phyloP scores from a whole-genome alignment of 2,888 invertebrate genomes.

The Dryobotodes eremita region DNA sequence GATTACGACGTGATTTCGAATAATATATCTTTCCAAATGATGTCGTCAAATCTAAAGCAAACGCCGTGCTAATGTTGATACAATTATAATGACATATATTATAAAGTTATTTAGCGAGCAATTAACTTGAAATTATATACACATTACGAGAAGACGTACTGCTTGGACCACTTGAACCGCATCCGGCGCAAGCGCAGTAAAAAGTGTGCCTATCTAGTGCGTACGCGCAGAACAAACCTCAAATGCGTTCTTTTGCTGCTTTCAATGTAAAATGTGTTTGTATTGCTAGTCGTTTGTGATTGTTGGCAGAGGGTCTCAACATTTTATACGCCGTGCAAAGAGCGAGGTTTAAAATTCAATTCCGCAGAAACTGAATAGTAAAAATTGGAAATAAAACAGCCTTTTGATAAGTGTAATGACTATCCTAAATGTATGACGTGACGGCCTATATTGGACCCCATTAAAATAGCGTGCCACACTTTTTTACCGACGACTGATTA shows the following conservation, averaged over 20 bases:
- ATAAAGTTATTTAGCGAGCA: conserved; percentile 79
- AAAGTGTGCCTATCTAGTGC: conserved; percentile 75
- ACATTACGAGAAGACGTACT: conserved; percentile 73
- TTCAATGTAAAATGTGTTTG: conserved; percentile 81
- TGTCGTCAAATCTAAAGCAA: conserved; percentile 61
- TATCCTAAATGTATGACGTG: conserved; percentile 40
- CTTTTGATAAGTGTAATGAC: conserved; percentile 34
- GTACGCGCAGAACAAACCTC: conserved; percentile 83
- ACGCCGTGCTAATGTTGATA: conserved; percentile 68
- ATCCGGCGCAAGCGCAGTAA: conserved; percentile 87
- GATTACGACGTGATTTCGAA: conserved; percentile 20
- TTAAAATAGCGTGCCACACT: conserved; percentile 47
- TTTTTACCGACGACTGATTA: conserved; percentile 44
- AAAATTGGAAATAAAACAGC: conserved; percentile 30
- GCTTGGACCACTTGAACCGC: conserved; percentile 72
- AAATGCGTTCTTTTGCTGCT: conserved; percentile 84
- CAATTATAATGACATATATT: conserved; percentile 77
- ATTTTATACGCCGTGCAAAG: conserved; percentile 65
- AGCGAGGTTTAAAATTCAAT: conserved; percentile 1
- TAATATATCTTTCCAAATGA: conserved; percentile 48
- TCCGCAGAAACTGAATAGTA: background rate
- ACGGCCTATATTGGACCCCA: conserved; percentile 35
- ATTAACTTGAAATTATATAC: conserved; percentile 82
- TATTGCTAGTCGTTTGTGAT: conserved; percentile 74
- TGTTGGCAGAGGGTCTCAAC: conserved; percentile 73